These are phyloP conservation scores for Hiodon tergisus DNA, from an alignment of 2,113 vertebrate genomes.

Conservation along the genomic window DNA sequence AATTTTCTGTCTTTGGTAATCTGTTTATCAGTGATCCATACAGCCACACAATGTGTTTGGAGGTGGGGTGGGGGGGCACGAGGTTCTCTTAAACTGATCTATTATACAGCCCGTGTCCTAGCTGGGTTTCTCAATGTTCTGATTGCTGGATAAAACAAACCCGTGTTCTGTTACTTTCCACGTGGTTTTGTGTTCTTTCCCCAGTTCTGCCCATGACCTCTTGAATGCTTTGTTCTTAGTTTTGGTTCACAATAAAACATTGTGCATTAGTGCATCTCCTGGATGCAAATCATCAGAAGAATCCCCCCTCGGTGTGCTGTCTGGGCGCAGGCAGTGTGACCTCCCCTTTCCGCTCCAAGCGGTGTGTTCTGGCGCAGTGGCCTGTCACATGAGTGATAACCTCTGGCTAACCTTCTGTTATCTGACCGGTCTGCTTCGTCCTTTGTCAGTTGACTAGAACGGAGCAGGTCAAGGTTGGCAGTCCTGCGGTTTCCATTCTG, in stretches of 20 bases:
- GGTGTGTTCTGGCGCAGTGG: constrained; percentile 25
- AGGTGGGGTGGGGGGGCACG: no score
- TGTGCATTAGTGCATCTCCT: constrained; percentile 2
- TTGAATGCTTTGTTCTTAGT: neutral
- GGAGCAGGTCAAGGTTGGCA: constrained; percentile 21
- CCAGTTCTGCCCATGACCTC: neutral
- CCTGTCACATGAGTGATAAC: constrained; percentile 52
- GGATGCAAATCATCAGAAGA: neutral
- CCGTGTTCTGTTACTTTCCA: no score
- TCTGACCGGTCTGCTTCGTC: constrained; percentile 25
- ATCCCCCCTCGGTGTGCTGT: neutral
- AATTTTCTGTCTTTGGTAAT: no score
- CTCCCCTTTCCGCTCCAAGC: neutral
- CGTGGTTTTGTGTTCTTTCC: no score
- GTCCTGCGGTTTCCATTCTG: neutral
- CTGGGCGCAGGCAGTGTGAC: neutral
- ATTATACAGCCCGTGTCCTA: no score
- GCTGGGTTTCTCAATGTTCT: no score
- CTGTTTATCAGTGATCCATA: no score
- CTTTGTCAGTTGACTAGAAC: constrained; percentile 39
- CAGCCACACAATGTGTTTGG: no score
- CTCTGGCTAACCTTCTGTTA: constrained; percentile 57
- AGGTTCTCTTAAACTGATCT: no score
- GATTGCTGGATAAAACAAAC: no score
- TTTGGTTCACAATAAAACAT: constrained; percentile 17